phyloP scores from a whole-genome alignment of 37 sponge, comb jelly and placozoan genomes.

The Geodia barretti region DNA sequence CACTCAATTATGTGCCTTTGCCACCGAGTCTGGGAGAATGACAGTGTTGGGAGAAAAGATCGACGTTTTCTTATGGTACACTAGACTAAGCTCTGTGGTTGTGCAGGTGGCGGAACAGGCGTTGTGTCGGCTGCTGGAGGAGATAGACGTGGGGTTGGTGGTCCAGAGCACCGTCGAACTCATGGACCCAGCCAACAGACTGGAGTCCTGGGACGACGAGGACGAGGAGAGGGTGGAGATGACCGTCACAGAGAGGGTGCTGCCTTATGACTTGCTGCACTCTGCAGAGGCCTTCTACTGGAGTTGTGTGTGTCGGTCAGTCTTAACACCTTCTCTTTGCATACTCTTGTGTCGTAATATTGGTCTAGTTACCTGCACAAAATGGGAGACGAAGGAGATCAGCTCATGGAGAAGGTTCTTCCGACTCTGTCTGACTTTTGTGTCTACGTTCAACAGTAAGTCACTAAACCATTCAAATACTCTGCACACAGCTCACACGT shows the following conservation, averaged over 20 bases:
- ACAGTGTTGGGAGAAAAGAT: no score
- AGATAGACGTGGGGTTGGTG: conserved; percentile 37
- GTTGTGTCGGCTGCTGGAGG: conserved; percentile 55
- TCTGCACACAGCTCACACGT: background rate
- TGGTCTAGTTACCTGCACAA: conserved; percentile 43
- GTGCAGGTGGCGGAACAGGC: conserved; percentile 52
- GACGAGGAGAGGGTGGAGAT: background rate
- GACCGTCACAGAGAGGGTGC: background rate
- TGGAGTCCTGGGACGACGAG: conserved; percentile 26
- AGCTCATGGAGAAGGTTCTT: conserved; percentile 51
- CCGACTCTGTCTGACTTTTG: conserved; percentile 71
- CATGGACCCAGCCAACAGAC: conserved; percentile 2
- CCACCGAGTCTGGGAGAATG: no score
- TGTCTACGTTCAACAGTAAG: conserved; percentile 67
- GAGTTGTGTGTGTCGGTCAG: conserved; percentile 57
- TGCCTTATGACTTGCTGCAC: conserved; percentile 40
- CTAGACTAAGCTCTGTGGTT: background rate
- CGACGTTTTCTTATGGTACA: background rate
- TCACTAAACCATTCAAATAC: background rate
- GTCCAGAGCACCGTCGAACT: conserved; percentile 11
- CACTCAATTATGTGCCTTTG: no score
- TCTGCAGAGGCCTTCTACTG: conserved; percentile 78
- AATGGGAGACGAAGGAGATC: conserved; percentile 42
- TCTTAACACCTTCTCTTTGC: no score
- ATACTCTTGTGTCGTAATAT: no score